Conservation (phyloP, 2,113 vertebrate species). For the Calidris pygmaea region DNA sequence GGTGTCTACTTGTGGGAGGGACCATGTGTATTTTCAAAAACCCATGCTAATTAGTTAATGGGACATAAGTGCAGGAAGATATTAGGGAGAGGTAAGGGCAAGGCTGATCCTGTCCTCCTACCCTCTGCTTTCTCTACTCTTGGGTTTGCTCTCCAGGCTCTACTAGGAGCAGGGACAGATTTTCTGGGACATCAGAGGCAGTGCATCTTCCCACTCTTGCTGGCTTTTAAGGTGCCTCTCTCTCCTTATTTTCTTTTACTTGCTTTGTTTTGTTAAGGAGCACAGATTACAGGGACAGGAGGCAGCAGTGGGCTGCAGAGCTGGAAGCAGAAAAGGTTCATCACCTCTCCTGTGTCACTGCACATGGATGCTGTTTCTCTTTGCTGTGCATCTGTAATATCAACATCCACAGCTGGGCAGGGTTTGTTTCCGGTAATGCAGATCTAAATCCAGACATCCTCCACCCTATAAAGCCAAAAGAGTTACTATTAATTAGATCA, state of each 20-base stretch:
- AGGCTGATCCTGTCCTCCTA: neutral
- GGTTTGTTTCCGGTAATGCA: neutral
- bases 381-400: neutral
- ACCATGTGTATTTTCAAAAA: neutral
- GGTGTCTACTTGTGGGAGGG: neutral
- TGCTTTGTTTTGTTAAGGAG: neutral
- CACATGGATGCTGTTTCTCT: neutral
- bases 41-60: neutral
- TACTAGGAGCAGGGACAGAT: neutral
- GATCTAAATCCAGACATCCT: slow-evolving; percentile 5
- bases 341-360: neutral
- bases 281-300: neutral
- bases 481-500: slow-evolving; percentile 54
- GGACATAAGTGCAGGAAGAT: neutral
- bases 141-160: neutral
- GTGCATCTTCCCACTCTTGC: neutral
- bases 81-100: neutral
- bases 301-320: neutral
- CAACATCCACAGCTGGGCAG: neutral
- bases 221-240: neutral
- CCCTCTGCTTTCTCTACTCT: neutral
- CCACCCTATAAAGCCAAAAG: neutral
- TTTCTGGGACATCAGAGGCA: neutral
- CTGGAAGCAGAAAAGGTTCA: neutral
- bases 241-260: neutral